Percentiles rank a stretch among this genome's conserved stretches.
These are phyloP conservation scores for Aspidapion aeneum DNA, from an alignment of 2,888 invertebrate genomes.

Conservation along the genomic window DNA sequence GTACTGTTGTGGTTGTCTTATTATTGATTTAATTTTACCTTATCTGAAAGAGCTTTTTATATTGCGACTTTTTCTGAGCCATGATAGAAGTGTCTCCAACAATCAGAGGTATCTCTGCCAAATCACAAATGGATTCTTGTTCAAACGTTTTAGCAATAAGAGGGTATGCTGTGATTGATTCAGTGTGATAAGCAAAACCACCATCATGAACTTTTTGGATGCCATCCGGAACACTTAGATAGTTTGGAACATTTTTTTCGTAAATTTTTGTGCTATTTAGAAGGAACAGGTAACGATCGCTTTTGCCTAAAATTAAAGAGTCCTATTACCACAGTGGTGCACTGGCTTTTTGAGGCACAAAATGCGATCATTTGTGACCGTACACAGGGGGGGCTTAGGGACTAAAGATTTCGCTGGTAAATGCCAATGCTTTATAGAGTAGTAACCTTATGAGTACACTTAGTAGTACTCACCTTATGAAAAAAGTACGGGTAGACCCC, in stretches of 20 bases:
- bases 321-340: no score
- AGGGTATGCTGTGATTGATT: conserved; percentile 48
- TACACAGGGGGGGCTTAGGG: no score
- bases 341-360: no score
- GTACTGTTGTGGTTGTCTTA: no score
- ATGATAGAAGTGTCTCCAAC: conserved; percentile 40
- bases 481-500: no score
- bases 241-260: conserved; percentile 22
- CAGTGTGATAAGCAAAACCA: conserved; percentile 54
- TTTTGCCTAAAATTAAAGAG: conserved; percentile 17
- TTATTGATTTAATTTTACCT: no score
- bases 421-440: no score
- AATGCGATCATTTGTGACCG: no score
- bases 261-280: conserved; percentile 34
- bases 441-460: no score
- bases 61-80: conserved; percentile 43
- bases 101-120: conserved; percentile 42
- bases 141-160: conserved; percentile 45
- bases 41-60: conserved; percentile 40
- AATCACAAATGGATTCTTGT: conserved; percentile 49
- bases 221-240: conserved; percentile 38
- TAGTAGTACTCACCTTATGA: no score
- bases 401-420: no score
- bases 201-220: conserved; percentile 47
- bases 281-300: conserved; percentile 29